A percentile compares a stretch with the other conserved stretches of the same genome.
These are phyloP conservation scores for Gallinago nigripennis DNA, from an alignment of 2,797 vertebrate species.

Conservation along the genomic window DNA sequence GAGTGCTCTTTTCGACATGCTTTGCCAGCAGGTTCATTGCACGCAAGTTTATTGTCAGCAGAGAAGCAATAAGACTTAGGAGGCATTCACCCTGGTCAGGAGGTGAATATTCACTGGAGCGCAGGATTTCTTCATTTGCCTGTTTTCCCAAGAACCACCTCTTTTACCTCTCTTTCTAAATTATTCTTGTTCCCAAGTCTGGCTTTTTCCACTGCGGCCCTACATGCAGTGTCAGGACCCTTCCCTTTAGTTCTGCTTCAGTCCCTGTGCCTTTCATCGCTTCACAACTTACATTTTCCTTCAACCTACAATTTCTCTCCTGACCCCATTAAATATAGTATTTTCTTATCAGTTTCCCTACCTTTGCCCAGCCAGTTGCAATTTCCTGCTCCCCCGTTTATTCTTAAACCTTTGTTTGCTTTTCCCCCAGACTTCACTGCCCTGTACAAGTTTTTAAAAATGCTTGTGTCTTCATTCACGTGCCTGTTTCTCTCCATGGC, in stretches of 20 bases:
- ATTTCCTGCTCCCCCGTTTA: background rate
- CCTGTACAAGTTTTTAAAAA: background rate
- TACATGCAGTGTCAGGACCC: background rate
- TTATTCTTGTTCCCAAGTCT: background rate
- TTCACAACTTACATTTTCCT: background rate
- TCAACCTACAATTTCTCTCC: background rate
- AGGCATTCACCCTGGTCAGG: background rate
- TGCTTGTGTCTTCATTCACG: background rate
- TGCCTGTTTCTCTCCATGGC: background rate
- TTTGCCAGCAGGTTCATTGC: background rate
- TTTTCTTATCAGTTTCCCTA: background rate
- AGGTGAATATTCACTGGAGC: background rate
- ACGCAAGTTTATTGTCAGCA: background rate
- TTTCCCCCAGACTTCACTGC: fast-evolving
- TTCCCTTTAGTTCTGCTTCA: background rate
- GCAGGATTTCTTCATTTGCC: background rate
- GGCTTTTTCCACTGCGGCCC: background rate
- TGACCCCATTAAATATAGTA: background rate
- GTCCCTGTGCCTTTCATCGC: background rate
- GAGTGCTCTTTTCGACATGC: background rate
- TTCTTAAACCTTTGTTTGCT: background rate
- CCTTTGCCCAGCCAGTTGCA: background rate
- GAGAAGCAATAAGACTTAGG: background rate
- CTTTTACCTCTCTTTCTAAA: background rate
- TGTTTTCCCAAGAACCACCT: background rate